Conservation (phyloP, 2,888 invertebrate species). For the Acanthopleura granulata region DNA sequence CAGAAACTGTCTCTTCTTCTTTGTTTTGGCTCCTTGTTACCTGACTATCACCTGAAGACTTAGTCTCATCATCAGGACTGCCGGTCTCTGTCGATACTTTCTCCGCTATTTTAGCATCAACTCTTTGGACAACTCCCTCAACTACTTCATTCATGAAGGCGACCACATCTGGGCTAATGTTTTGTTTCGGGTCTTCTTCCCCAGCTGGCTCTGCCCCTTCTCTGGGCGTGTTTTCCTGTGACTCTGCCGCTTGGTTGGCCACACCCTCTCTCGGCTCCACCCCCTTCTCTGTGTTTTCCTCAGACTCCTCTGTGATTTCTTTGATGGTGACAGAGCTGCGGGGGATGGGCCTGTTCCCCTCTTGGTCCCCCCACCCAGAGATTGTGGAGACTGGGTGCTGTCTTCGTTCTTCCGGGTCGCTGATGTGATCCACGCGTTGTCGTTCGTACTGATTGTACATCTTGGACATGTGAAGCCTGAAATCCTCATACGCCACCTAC, state of each 20-base stretch:
- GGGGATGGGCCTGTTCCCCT: constrained; percentile 40
- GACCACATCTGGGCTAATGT: constrained; percentile 29
- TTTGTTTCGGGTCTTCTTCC: constrained; percentile 36
- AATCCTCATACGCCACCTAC: constrained; percentile 97
- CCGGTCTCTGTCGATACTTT: too few species aligned
- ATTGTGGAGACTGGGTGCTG: constrained; percentile 96
- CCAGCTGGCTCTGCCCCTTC: constrained; percentile 22
- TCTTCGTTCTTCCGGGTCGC: constrained; percentile 92
- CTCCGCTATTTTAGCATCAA: constrained; percentile 2
- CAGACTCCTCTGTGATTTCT: constrained; percentile 44
- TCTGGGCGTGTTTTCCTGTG: constrained; percentile 15
- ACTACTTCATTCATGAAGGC: constrained; percentile 38
- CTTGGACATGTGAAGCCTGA: constrained; percentile 96
- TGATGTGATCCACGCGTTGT: constrained; percentile 93
- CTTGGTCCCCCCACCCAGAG: constrained; percentile 76
- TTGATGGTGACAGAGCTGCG: constrained; percentile 58
- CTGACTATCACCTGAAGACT: too few species aligned
- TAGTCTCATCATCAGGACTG: too few species aligned
- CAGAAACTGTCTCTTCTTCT: too few species aligned
- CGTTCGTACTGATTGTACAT: constrained; percentile 87
- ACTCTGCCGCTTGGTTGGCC: constrained; percentile 23
- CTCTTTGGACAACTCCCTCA: constrained; percentile 21
- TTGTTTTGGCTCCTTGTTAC: too few species aligned
- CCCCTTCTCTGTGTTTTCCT: constrained; percentile 12
- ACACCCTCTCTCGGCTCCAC: constrained; percentile 19